Evolutionary conservation across 2,113 vertebrate species (phyloP).

Genomic region (Eubucco bourcierii): DNA sequence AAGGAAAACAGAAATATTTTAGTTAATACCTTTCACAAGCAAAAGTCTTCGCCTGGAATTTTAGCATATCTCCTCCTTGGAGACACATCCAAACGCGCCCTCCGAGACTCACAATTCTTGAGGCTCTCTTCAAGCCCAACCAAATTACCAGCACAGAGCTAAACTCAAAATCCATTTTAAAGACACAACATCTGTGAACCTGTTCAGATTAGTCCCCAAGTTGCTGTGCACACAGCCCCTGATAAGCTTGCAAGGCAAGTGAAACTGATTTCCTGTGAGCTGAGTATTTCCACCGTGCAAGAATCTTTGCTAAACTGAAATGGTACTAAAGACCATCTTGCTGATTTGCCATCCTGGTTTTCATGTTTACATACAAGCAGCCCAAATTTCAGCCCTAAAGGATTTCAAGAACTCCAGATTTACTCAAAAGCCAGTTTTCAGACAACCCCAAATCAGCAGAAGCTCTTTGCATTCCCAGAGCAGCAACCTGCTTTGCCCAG

Average conservation of each 20-base stretch:
- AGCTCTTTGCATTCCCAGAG: neutral
- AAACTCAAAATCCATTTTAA: neutral
- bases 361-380: neutral
- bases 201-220: neutral
- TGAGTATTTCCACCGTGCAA: neutral
- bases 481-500: neutral
- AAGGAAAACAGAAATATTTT: slow-evolving; percentile 45
- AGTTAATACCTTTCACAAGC: neutral
- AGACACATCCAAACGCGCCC: neutral
- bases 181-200: neutral
- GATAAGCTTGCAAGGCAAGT: neutral
- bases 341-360: neutral
- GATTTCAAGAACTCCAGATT: neutral
- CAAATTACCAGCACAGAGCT: neutral
- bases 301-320: neutral
- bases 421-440: neutral
- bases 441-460: neutral
- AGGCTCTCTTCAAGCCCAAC: neutral
- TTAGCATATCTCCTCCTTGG: neutral
- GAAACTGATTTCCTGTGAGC: neutral
- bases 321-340: neutral
- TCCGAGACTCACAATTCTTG: neutral
- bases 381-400: neutral
- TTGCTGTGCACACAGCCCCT: neutral
- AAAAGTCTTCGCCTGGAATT: neutral